These are phyloP conservation scores for Epiperipatus broadwayi DNA, from an alignment of 2,888 invertebrate genomes.

Conservation along the genomic window DNA sequence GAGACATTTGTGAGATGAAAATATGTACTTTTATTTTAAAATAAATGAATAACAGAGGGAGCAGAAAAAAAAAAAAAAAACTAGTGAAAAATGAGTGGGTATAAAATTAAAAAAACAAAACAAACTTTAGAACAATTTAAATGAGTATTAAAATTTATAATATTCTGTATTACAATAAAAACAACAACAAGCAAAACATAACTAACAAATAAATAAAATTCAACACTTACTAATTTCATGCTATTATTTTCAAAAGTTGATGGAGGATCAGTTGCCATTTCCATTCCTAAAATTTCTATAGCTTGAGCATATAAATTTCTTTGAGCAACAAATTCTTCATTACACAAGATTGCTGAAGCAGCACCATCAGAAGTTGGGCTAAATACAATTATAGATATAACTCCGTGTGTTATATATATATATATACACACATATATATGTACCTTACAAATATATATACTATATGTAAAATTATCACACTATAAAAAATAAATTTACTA, in stretches of 20 bases:
- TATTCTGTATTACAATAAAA: constrained; percentile 1
- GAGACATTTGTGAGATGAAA: no score
- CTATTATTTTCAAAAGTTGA: constrained; percentile 63
- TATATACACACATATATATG: no score
- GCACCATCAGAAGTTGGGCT: constrained; percentile 92
- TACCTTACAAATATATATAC: no score
- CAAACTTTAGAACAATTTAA: constrained; percentile 6
- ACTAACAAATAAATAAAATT: not conserved
- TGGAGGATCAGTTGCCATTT: constrained; percentile 80
- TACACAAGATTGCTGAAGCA: constrained; percentile 74
- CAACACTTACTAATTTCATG: constrained; percentile 45
- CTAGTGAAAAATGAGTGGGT: no score
- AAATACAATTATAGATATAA: constrained; percentile 14
- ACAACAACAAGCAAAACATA: not conserved
- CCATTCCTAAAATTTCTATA: constrained; percentile 87
- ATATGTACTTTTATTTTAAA: no score
- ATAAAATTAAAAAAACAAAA: no score
- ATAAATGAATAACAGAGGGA: no score
- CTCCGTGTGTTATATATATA: no score
- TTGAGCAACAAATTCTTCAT: constrained; percentile 72
- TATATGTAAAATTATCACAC: no score
- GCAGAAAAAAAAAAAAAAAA: no score
- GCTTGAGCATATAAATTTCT: constrained; percentile 58
- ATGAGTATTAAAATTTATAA: no score
- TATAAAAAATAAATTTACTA: no score